A percentile compares a stretch with the other conserved stretches of the same genome.
Conservation (phyloP, 2,113 vertebrate species). For the Phocoena phocoena region DNA sequence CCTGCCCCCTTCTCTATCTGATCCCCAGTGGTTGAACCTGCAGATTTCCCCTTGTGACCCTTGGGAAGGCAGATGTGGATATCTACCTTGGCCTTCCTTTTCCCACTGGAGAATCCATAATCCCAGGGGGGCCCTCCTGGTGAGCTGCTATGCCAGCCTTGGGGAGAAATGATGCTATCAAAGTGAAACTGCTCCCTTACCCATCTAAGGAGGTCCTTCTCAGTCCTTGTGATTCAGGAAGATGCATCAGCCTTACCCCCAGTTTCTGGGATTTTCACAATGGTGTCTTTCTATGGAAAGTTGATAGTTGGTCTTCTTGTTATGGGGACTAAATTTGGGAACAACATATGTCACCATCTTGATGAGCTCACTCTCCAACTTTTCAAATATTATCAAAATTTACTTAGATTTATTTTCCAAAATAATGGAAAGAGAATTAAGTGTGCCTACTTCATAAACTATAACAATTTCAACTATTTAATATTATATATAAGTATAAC, state of each 20-base stretch:
- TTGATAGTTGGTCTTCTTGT: not conserved
- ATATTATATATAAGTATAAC: not conserved
- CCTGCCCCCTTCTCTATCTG: not conserved
- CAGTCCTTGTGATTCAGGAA: too few species aligned
- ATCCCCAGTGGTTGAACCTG: not conserved
- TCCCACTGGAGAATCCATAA: not conserved
- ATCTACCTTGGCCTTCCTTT: not conserved
- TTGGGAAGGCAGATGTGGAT: not conserved
- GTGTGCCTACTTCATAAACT: not conserved
- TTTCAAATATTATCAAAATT: not conserved
- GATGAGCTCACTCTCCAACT: not conserved
- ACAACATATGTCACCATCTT: not conserved
- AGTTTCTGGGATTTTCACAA: not conserved
- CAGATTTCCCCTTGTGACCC: not conserved
- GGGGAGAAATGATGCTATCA: not conserved
- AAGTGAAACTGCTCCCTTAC: not conserved
- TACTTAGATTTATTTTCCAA: not conserved
- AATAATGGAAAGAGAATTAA: not conserved
- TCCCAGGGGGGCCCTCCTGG: accelerated
- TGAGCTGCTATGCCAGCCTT: not conserved
- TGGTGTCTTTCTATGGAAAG: not conserved
- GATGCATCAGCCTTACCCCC: not conserved
- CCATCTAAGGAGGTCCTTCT: not conserved
- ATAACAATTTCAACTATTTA: not conserved
- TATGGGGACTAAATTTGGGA: not conserved